Base-by-base conservation (phyloP, 2,113 vertebrate species). In the Otolemur garnettii region DNA sequence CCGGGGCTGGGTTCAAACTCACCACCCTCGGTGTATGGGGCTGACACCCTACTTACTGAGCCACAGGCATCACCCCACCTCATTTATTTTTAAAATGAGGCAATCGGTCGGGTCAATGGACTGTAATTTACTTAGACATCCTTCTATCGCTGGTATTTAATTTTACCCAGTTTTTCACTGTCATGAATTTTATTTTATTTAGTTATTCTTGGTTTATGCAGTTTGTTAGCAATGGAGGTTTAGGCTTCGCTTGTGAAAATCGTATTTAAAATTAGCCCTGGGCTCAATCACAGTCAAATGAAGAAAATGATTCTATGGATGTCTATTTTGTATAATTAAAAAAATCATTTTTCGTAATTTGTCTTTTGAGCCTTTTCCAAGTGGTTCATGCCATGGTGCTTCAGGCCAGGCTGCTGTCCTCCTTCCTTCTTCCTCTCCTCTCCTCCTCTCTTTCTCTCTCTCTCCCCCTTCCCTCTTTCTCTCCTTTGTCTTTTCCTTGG, bases 61-160 rank as follows among this genome's bases (percentile, higher is more conserved):
- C 38, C 38, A 38, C 38, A 38, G 38, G 38, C 38, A 38, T 4
- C 38, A 38, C 38, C 4, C 38, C 38, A 4, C 38, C 4, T 91
- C 68, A 90, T 59, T 78, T 88, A 14, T 90, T 96, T 64, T 80
- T 90, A 90, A 81, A n/a, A 75, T 45, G 21, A 88, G 84, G 75
- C 28, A 55, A 55, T 87, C 78, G 55, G 7, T 72, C 5, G 45
- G 42, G 83, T 88, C 55, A 88, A 14, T 60, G 57, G n/a, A 13
- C 60, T 42, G 15, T 42, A 57, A 66, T 68, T 80, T 74, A 92
- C 80, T 68, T 66, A 74, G 79, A 84, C 21, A 55, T 60, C 75
- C 13, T 7, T 92, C 26, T 74, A 18, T 28, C n/a, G 26, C 15
- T 85, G 74, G 28, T 33, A 62, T 35, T 74, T 66, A 38, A 59